phyloP scores from a whole-genome alignment of 1,140 invertebrate genomes.

The Tetramorium alpestre region DNA sequence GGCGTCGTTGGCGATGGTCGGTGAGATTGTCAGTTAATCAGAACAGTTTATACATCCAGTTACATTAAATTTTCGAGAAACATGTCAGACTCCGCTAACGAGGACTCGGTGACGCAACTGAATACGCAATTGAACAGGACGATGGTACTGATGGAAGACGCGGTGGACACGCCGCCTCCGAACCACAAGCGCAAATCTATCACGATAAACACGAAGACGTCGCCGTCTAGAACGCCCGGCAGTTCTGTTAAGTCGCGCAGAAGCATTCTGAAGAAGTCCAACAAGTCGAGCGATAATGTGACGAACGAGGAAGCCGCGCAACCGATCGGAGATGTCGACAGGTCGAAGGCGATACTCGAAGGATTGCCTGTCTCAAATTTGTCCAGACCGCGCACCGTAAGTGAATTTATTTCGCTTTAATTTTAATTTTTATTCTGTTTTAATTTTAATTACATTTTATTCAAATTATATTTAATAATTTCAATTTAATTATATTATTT shows the following conservation, averaged over 20 bases:
- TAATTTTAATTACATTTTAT: too few species aligned
- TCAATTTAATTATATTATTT: too few species aligned
- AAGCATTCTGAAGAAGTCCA: constrained; percentile 63
- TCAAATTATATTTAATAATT: too few species aligned
- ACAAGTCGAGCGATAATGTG: not conserved
- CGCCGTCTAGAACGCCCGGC: not conserved
- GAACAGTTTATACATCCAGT: not conserved
- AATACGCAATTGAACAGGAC: constrained; percentile 71
- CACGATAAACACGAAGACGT: constrained; percentile 60
- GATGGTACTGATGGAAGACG: constrained; percentile 65
- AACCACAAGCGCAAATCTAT: constrained; percentile 55
- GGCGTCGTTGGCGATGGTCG: too few species aligned
- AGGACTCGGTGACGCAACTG: constrained; percentile 64
- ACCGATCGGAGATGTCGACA: not conserved
- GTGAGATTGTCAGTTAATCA: not conserved
- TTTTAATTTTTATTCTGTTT: not conserved
- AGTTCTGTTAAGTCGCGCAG: constrained; percentile 13
- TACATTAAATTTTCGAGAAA: not conserved
- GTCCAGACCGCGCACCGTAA: constrained; percentile 72
- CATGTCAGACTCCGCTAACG: constrained; percentile 41
- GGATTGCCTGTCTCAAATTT: not conserved
- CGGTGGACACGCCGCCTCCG: not conserved
- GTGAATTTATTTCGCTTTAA: not conserved
- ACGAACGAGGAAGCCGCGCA: not conserved
- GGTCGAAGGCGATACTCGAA: not conserved